Base-by-base conservation (phyloP, 2,113 vertebrate species). In the Penelope pileata region DNA sequence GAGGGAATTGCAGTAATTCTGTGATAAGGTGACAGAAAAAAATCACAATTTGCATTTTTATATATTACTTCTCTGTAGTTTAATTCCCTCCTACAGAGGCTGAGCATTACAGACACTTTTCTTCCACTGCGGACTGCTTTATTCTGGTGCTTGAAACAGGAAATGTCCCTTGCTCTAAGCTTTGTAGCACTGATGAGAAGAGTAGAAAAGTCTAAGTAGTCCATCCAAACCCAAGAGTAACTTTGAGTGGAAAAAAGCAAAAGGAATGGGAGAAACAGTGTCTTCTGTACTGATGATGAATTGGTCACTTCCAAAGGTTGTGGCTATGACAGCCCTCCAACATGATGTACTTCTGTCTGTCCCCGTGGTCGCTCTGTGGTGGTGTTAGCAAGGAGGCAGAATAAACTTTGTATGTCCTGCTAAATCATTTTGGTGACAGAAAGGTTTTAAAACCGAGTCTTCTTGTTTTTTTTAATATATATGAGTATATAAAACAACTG, bases 291-390 rank as follows among this genome's bases (percentile, higher is more conserved):
- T 54, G 47, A 14, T 12, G 7, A 14, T 3, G 29, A 69, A 51
- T 16, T 1, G 2, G 22, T 83, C 24, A 24, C 11, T 75, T 24
- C 22, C 16, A 32, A 45, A 86, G 12, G 9, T 42, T 50, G 29
- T 42, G 40, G 29, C 10, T 24, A 7, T 81, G n/a, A 27, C 32
- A 86, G 43, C 15, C 38, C 0, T 0, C 7, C 22, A 30, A 2
- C 0, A 10, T 62, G 38, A 53, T 15, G 27, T 5, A 4, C 12
- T 50, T 89, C n/a, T 5, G 51, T 15, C 51, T 56, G 21, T 88
- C 78, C 36, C 19, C 8, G 7, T 2, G 16, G 12, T 16, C 4
- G 0, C 14, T 54, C 2, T 0, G 3, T 50, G 4, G 23, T 77
- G 30, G 8, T 64, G 12, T 45, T 75, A 43, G 15, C 66, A 43